A percentile compares a stretch with the other conserved stretches of the same genome.
These are phyloP conservation scores for Strix uralensis DNA, from an alignment of 2,113 vertebrate species.

Conservation along the genomic window DNA sequence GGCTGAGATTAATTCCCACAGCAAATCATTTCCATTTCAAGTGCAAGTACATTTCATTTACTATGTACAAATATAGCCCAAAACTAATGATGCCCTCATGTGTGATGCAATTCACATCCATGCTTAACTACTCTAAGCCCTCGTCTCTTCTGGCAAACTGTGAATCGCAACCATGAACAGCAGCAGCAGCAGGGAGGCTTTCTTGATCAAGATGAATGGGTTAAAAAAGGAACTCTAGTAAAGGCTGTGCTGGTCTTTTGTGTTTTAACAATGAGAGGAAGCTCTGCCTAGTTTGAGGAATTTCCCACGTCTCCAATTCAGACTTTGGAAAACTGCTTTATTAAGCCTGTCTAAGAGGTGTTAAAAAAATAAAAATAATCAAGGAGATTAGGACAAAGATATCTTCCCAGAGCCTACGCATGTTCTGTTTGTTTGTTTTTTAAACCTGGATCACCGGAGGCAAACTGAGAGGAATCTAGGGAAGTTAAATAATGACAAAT, in stretches of 20 bases:
- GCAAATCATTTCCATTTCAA: background rate
- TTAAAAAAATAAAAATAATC: constrained; percentile 57
- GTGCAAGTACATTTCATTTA: background rate
- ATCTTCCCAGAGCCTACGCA: background rate
- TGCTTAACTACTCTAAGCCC: background rate
- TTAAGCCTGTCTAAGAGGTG: constrained; percentile 45
- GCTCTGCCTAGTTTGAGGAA: constrained; percentile 74
- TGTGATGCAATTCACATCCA: background rate
- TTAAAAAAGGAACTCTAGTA: constrained; percentile 64
- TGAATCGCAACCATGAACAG: background rate
- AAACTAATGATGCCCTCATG: background rate
- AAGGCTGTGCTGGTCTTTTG: constrained; percentile 58
- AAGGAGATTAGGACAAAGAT: constrained; percentile 30
- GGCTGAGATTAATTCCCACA: background rate
- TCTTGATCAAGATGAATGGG: constrained; percentile 48
- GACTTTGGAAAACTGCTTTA: constrained; percentile 68
- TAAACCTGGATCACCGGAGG: background rate
- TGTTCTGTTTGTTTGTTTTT: constrained; percentile 31
- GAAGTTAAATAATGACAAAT: background rate
- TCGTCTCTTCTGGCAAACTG: background rate
- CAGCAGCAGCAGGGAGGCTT: background rate
- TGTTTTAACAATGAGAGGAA: constrained; percentile 77
- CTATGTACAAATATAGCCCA: background rate
- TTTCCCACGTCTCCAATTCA: constrained; percentile 75
- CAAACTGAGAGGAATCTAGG: background rate